A percentile compares a stretch with the other conserved stretches of the same genome.
phyloP scores from a whole-genome alignment of 2,113 vertebrate species.

The Pedetes capensis region DNA sequence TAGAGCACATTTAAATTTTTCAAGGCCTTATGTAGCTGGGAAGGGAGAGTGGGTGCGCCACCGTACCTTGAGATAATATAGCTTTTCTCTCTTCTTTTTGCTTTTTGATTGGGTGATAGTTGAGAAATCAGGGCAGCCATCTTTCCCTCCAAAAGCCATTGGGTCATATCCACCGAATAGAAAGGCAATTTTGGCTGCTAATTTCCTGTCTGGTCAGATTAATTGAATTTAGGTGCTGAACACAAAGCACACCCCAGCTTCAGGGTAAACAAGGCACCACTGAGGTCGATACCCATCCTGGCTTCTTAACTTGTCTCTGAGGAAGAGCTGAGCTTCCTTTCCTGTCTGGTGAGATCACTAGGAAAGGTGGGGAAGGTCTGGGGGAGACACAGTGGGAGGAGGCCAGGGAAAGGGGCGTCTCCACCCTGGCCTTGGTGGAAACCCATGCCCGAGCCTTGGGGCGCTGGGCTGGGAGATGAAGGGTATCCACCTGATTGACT shows the following conservation, averaged over 20 bases:
- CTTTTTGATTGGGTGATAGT: slow-evolving; percentile 49
- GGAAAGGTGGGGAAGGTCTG: background rate
- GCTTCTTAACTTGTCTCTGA: background rate
- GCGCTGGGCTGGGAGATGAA: background rate
- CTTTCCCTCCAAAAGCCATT: slow-evolving; percentile 28
- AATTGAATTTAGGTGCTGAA: slow-evolving; percentile 59
- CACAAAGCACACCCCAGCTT: background rate
- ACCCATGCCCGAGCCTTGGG: background rate
- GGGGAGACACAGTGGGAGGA: too few relatives aligned
- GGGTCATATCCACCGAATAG: slow-evolving; percentile 57
- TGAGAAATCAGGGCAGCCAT: slow-evolving; percentile 59
- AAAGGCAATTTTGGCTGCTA: slow-evolving; percentile 54
- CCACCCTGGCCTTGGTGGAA: background rate
- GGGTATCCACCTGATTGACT: background rate
- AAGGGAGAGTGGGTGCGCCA: background rate
- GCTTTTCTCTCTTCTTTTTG: background rate
- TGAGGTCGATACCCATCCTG: background rate
- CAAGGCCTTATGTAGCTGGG: background rate
- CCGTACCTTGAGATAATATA: slow-evolving; percentile 17
- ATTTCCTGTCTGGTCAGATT: slow-evolving; percentile 66
- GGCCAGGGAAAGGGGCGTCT: background rate
- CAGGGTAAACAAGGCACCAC: background rate
- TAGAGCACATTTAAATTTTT: background rate
- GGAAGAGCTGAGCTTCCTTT: background rate
- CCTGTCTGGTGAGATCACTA: background rate